Base-by-base conservation (phyloP, 2,888 invertebrate genomes). In the Parnassius orleans region DNA sequence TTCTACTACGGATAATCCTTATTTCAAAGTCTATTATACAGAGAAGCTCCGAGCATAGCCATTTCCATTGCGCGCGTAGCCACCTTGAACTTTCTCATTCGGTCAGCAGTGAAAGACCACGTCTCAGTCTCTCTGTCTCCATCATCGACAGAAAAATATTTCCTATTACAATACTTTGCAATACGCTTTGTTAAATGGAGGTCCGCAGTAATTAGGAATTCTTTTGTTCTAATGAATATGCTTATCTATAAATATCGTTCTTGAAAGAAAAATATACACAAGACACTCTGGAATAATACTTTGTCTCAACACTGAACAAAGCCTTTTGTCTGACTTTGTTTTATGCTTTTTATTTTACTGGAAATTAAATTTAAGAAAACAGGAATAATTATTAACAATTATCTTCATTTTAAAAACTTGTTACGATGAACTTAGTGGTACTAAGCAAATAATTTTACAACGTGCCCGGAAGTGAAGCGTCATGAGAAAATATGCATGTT, bases 221-320 rank as follows among this genome's bases (percentile, higher is more conserved):
- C 58, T 63, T 58, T 63, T 63, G 62, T 63, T 53, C 41, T 33
- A 54, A 58, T 48, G 2, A 54, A 19, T 48, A 60, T 56, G 5
- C 56, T 51, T 58, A 63, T 63, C 58, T 54, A 58, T 63, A 57
- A 54, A 63, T 54, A 63, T 63, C 54, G 46, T 54, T 63, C 51
- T 63, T 58, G 11, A 63, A 63, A 51, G 62, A 58, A 63, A 63
- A 63, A 54, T 63, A 44, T 63, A 14, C 15, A 14, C 14, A 9
- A n/a, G 10, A 54, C 10, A 58, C 10, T 51, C 50, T 50, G 50
- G 15, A 48, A 63, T 58, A 50, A 50, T 46, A 51, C 62, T 63
- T 63, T 63, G 58, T 63, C 53, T 48, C 54, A 10, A 19, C 57
- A 33, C 44, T 11, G 43, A 58, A 63, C 62, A 63, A 63, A 63